A percentile compares a stretch with the other conserved stretches of the same genome.
phyloP scores from a whole-genome alignment of 1,140 invertebrate genomes.

The Leptestheria dahalacensis region DNA sequence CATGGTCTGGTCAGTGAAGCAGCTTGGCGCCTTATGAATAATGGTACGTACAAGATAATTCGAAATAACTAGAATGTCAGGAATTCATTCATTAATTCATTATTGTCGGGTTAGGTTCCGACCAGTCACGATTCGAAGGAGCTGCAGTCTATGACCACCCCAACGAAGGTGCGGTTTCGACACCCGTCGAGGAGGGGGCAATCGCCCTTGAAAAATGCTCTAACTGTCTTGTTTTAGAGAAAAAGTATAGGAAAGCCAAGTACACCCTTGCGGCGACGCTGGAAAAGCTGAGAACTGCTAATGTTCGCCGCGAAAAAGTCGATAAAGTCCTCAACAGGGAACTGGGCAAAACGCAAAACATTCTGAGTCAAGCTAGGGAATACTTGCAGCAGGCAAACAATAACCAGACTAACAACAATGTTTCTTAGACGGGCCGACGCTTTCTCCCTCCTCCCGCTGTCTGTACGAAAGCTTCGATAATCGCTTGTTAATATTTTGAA shows the following conservation, averaged over 20 bases:
- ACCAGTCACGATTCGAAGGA: not conserved
- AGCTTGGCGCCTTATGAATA: not conserved
- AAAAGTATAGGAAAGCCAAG: constrained; percentile 12
- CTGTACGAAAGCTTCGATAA: constrained; percentile 1
- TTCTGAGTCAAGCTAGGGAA: constrained; percentile 3
- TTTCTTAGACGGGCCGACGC: not conserved
- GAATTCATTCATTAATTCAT: not conserved
- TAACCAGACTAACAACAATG: not conserved
- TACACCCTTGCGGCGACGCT: constrained; percentile 9
- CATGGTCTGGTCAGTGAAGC: not conserved
- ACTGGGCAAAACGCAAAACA: constrained; percentile 12
- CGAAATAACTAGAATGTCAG: too few species aligned
- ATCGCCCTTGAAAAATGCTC: not conserved
- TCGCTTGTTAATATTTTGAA: not conserved
- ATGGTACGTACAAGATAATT: too few species aligned
- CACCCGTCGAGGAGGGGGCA: not conserved
- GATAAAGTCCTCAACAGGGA: constrained; percentile 13
- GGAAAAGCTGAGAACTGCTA: constrained; percentile 8
- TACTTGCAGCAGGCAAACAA: constrained; percentile 6
- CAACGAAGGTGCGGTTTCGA: not conserved
- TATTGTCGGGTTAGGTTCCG: not conserved
- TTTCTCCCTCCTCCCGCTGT: not conserved
- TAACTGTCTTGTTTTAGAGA: constrained; percentile 1
- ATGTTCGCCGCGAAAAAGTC: constrained; percentile 12
- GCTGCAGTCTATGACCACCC: not conserved